Evolutionary conservation across 2,797 vertebrate genomes (phyloP), one percentile per base, ranked within the genome.

Genomic region (Geotrypetes seraphini): DNA sequence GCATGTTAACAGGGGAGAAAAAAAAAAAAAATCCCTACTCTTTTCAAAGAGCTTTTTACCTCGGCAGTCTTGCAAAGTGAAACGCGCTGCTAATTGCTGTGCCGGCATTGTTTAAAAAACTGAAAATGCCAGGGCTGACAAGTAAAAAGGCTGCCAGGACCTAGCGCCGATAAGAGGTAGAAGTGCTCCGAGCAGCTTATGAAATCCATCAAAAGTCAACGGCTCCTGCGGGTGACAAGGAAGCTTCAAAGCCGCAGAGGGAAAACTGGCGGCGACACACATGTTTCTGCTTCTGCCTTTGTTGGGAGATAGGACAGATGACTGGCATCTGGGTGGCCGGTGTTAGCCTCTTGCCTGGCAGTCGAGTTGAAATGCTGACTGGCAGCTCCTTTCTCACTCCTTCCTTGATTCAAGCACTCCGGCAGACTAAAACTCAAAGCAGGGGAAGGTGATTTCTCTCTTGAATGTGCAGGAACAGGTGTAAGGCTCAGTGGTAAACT

Each of bases 71-170:
- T 55, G 24, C 10, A 19, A 54, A 17, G 40, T 34, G 53, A 39
- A 48, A 48, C 22, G 19, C 55, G 43, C 47, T 31, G 34, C 53
- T 68, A 60, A 58, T 58, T 65, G 28, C 46, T 58, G 60, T 47
- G 41, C 29, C 29, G 43, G 24, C 25, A 23, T 29, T 41, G 10
- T n/a, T 23, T 22, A 17, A 41, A 17, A 41, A n/a, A n/a, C n/a
- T n/a, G n/a, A n/a, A 14, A 39, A 29, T 1, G 4, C 28, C 0
- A 4, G n/a, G 18, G 26, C 19, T 21, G 28, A 12, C 7, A 12
- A 22, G 23, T 41, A 52, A 2, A 52, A 2, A 0, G 22, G 36
- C 38, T 36, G 45, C 28, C n/a, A 46, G 49, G 26, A 25, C 24
- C 28, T 36, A 30, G 10, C 30, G 30, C 46, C 55, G 46, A 40